Percentiles rank a stretch among this genome's conserved stretches.
Conservation (phyloP, 2,797 vertebrate genomes). For the Sphaeramia orbicularis region DNA sequence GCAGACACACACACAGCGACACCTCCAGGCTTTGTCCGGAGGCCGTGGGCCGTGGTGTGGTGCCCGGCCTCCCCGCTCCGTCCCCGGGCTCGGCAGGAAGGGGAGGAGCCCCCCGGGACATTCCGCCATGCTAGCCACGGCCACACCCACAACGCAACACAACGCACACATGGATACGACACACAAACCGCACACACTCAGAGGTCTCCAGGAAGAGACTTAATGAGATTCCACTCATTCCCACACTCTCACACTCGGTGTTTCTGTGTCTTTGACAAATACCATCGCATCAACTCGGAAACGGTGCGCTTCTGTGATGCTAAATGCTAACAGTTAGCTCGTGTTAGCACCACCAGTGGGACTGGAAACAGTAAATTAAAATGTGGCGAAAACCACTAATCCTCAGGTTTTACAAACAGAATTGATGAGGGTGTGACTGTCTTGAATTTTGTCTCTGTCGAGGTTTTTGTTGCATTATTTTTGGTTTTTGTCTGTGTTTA, state of each 20-base stretch:
- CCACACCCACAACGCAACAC: conserved; percentile 40
- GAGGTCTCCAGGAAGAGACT: conserved; percentile 70
- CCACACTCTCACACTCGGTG: conserved; percentile 44
- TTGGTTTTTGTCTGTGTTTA: too few species aligned
- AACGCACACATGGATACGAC: conserved; percentile 31
- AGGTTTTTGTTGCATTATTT: too few species aligned
- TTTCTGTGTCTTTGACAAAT: too few species aligned
- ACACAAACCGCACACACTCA: conserved; percentile 27
- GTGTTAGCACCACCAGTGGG: too few species aligned
- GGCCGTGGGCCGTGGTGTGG: conserved; percentile 88
- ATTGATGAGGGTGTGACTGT: too few species aligned
- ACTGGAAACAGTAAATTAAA: too few species aligned
- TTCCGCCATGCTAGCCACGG: conserved; percentile 92
- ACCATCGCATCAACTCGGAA: too few species aligned
- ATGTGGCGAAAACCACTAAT: too few species aligned
- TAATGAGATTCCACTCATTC: conserved; percentile 72
- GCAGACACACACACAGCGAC: conserved; percentile 45
- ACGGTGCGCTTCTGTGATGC: too few species aligned
- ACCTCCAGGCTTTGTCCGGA: conserved; percentile 87
- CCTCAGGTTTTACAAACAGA: too few species aligned
- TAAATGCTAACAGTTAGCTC: too few species aligned
- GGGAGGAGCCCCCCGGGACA: conserved; percentile 85
- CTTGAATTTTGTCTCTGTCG: too few species aligned
- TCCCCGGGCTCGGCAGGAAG: conserved; percentile 83
- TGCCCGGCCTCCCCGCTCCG: conserved; percentile 82